Evolutionary conservation across 2,888 invertebrate species (phyloP).

Genomic region (Eupithecia tripunctaria): DNA sequence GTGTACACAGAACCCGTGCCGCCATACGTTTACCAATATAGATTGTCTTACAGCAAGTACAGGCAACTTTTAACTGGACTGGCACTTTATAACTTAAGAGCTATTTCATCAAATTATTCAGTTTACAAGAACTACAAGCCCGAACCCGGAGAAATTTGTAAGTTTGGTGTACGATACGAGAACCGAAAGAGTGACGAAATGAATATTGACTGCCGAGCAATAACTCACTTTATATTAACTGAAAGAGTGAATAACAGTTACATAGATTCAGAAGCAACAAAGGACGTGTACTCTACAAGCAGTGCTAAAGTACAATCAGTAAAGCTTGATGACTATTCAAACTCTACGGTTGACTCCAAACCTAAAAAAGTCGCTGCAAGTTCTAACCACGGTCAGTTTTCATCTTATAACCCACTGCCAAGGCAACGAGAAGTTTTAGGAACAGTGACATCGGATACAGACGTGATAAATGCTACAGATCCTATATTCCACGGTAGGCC

Average conservation of each 20-base stretch:
- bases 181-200: slow-evolving; percentile 38
- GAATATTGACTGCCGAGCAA: slow-evolving; percentile 41
- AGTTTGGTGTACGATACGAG: slow-evolving; percentile 40
- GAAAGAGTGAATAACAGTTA: slow-evolving; percentile 8
- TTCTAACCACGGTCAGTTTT: neutral
- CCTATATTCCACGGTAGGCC: slow-evolving; percentile 33
- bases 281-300: neutral
- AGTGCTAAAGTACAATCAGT: neutral
- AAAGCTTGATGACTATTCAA: neutral
- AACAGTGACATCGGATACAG: neutral
- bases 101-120: slow-evolving; percentile 24
- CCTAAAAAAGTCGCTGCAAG: neutral
- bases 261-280: neutral
- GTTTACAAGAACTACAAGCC: slow-evolving; percentile 28
- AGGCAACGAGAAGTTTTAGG: neutral
- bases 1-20: slow-evolving; percentile 30
- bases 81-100: slow-evolving; percentile 45
- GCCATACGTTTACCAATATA: slow-evolving; percentile 44
- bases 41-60: slow-evolving; percentile 42
- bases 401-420: neutral
- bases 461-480: slow-evolving; percentile 25
- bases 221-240: slow-evolving; percentile 42
- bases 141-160: slow-evolving; percentile 40
- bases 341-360: neutral
- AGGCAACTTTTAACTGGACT: slow-evolving; percentile 43